These are phyloP conservation scores for Macroramphosus scolopax DNA, from an alignment of 2,797 vertebrate genomes.

Conservation along the genomic window DNA sequence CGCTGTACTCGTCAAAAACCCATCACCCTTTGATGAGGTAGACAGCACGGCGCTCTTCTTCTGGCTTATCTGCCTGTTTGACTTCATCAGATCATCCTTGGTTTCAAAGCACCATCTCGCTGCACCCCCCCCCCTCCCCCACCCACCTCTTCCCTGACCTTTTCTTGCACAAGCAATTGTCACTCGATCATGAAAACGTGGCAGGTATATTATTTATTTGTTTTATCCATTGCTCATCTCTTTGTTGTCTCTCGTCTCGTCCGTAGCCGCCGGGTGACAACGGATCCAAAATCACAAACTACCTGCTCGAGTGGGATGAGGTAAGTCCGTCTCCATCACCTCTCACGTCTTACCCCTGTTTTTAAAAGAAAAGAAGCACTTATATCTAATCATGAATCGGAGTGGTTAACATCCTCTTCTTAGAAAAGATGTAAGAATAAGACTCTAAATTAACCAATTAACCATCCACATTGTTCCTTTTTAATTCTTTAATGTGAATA, in stretches of 20 bases:
- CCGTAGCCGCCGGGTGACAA: constrained; percentile 90
- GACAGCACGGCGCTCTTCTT: too few species aligned
- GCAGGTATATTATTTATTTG: constrained; percentile 36
- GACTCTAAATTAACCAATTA: too few species aligned
- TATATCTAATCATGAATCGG: too few species aligned
- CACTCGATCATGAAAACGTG: constrained; percentile 31
- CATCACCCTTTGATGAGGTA: too few species aligned
- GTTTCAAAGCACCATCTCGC: too few species aligned
- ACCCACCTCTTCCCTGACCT: constrained; percentile 34
- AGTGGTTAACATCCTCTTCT: neutral
- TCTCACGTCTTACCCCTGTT: neutral
- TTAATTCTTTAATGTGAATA: too few species aligned
- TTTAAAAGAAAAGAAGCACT: too few species aligned
- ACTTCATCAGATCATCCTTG: too few species aligned
- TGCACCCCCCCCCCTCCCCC: too few species aligned
- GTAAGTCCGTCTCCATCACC: constrained; percentile 80
- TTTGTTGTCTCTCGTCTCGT: constrained; percentile 48
- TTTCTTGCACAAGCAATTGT: constrained; percentile 17
- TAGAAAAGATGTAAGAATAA: too few species aligned
- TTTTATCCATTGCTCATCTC: constrained; percentile 46
- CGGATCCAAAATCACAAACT: constrained; percentile 98
- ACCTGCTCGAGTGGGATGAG: constrained; percentile 98
- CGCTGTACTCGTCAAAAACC: too few species aligned
- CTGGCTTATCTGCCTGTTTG: too few species aligned
- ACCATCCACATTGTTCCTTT: neutral